phyloP scores from a whole-genome alignment of 2,797 vertebrate genomes.

The Todus mexicanus region DNA sequence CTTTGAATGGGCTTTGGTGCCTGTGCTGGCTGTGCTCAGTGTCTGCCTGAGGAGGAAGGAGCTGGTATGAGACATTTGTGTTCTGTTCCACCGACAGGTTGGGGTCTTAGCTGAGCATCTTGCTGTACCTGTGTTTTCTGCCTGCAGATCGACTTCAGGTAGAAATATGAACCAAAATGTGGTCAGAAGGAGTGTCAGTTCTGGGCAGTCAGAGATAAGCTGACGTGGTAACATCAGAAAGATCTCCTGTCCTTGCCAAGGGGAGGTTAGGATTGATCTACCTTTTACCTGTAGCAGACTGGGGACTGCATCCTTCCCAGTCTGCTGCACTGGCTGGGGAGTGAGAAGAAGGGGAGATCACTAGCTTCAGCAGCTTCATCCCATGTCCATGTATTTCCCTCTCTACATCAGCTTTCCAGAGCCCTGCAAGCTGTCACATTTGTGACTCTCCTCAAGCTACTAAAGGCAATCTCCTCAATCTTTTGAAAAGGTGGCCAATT shows the following conservation, averaged over 20 bases:
- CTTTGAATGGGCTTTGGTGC: background rate
- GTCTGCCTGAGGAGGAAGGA: background rate
- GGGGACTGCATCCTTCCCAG: background rate
- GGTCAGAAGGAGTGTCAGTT: background rate
- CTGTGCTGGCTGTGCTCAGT: background rate
- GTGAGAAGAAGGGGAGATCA: background rate
- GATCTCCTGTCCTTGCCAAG: background rate
- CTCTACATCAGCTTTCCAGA: background rate
- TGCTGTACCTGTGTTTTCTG: background rate
- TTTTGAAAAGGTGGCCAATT: constrained; percentile 18
- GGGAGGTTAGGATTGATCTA: background rate
- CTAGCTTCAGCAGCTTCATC: background rate
- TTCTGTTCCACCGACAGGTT: background rate
- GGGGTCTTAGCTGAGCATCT: too few relatives aligned
- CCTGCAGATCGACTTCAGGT: background rate
- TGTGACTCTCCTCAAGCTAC: background rate
- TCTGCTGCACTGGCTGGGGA: too few relatives aligned
- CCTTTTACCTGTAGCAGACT: background rate
- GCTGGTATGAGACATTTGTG: background rate
- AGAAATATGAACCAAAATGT: background rate
- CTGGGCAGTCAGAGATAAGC: background rate
- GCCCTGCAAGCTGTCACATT: background rate
- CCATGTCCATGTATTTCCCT: background rate
- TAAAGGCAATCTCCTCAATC: background rate
- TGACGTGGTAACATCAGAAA: background rate